These are phyloP conservation scores for Coreoperca whiteheadi DNA, from an alignment of 2,113 vertebrate species.

Conservation along the genomic window DNA sequence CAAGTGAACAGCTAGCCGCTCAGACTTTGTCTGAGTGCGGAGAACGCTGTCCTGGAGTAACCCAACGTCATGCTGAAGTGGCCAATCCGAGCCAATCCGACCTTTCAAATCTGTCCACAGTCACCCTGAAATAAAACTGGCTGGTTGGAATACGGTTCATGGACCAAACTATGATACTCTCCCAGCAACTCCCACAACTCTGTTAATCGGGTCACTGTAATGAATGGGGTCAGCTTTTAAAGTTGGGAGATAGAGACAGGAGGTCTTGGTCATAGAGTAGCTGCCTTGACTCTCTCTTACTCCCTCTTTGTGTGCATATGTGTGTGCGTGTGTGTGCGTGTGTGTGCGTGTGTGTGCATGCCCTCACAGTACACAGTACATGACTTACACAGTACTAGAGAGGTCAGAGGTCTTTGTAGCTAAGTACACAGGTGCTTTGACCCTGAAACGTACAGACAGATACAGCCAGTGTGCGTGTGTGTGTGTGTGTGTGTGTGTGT, in stretches of 20 bases:
- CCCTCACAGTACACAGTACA: not conserved
- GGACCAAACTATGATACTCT: too few species aligned
- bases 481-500: too few species aligned
- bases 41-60: too few species aligned
- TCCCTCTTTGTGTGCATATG: too few species aligned
- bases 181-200: too few species aligned
- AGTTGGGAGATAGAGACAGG: not conserved
- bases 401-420: conserved; percentile 36
- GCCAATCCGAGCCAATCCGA: too few species aligned
- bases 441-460: not conserved
- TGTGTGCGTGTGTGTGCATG: not conserved
- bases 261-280: not conserved
- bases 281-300: not conserved
- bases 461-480: not conserved
- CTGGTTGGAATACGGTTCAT: too few species aligned
- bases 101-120: too few species aligned
- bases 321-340: not conserved
- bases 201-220: conserved; percentile 1
- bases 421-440: conserved; percentile 8
- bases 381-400: not conserved
- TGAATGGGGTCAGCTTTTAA: conserved; percentile 4
- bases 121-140: too few species aligned
- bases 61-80: too few species aligned
- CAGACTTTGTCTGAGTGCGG: too few species aligned
- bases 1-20: too few species aligned